phyloP scores from a whole-genome alignment of 2,888 invertebrate genomes.

The Alitta virens region DNA sequence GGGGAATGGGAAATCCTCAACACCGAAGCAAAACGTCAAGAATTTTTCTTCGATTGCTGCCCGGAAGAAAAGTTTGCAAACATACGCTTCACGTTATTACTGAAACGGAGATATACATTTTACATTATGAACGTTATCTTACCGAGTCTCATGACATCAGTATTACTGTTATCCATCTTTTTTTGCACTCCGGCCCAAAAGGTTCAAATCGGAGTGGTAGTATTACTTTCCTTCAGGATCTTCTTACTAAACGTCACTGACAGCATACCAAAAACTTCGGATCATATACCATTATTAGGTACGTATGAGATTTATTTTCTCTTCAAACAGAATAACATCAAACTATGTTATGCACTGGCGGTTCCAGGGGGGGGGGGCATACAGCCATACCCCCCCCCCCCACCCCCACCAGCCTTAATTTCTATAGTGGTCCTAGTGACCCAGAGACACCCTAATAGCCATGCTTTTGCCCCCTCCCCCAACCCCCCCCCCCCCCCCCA shows the following conservation, averaged over 20 bases:
- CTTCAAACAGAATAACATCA: too few species aligned
- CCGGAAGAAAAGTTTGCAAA: constrained; percentile 29
- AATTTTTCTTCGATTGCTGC: constrained; percentile 25
- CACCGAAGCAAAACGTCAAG: constrained; percentile 20
- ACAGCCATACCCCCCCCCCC: too few species aligned
- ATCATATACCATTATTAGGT: constrained; percentile 35
- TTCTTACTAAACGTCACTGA: constrained; percentile 36
- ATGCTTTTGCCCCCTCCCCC: too few species aligned
- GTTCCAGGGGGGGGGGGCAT: too few species aligned
- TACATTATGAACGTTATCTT: constrained; percentile 36
- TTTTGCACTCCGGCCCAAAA: constrained; percentile 37
- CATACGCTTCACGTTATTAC: constrained; percentile 29
- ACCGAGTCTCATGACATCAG: constrained; percentile 35
- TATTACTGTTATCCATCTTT: constrained; percentile 33
- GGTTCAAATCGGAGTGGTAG: constrained; percentile 35
- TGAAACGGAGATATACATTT: constrained; percentile 32
- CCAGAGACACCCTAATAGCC: too few species aligned
- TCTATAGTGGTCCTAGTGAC: too few species aligned
- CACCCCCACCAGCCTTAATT: too few species aligned
- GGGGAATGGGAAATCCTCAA: constrained; percentile 32
- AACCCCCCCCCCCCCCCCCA: too few species aligned
- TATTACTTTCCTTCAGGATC: constrained; percentile 33
- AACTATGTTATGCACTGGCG: too few species aligned
- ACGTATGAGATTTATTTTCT: too few species aligned
- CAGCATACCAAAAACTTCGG: constrained; percentile 36